These are phyloP conservation scores for Plagodis pulveraria DNA, from an alignment of 2,888 invertebrate species.

Conservation along the genomic window DNA sequence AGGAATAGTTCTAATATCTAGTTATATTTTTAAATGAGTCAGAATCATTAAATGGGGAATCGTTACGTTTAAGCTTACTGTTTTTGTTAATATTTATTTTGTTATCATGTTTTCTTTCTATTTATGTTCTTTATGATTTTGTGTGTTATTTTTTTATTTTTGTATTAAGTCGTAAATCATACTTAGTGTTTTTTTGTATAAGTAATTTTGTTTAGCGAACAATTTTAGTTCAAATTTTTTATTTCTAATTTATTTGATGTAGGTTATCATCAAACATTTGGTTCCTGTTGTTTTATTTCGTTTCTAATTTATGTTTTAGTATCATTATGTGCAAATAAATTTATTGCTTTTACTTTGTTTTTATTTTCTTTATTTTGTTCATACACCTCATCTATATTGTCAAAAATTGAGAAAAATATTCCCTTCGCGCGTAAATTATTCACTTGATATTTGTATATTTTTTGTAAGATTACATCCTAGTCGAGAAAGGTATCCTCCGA, in stretches of 20 bases:
- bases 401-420: no score
- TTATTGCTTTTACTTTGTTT: slow-evolving; percentile 76
- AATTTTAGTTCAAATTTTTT: slow-evolving; percentile 41
- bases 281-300: slow-evolving; percentile 85
- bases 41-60: slow-evolving; percentile 73
- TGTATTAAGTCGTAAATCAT: slow-evolving; percentile 39
- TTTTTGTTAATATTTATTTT: slow-evolving; percentile 80
- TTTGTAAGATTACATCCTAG: background rate
- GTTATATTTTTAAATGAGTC: slow-evolving; percentile 34
- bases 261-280: slow-evolving; percentile 54
- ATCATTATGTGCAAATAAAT: slow-evolving; percentile 78
- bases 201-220: slow-evolving; percentile 56
- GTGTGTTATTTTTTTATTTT: slow-evolving; percentile 61
- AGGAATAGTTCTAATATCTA: no score
- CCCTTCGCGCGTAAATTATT: no score
- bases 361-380: slow-evolving; percentile 56
- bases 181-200: slow-evolving; percentile 49
- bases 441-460: no score
- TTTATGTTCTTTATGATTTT: slow-evolving; percentile 56
- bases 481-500: no score
- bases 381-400: slow-evolving; percentile 2
- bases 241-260: slow-evolving; percentile 53
- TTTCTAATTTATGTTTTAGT: slow-evolving; percentile 76
- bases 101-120: slow-evolving; percentile 72
- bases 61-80: slow-evolving; percentile 82